These are phyloP conservation scores for Leuciscus waleckii DNA, from an alignment of 2,797 vertebrate genomes.

Conservation along the genomic window DNA sequence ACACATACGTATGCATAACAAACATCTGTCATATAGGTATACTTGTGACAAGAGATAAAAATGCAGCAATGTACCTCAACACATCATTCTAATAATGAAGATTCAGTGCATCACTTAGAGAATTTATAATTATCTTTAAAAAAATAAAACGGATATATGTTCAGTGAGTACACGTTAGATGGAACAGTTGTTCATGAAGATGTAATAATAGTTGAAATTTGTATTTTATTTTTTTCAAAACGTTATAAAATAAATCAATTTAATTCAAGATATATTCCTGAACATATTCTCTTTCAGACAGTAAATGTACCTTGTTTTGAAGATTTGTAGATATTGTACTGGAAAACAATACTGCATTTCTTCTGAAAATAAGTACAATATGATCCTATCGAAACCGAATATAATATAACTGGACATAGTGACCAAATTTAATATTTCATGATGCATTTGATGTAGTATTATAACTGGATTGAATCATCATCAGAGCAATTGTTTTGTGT, in stretches of 20 bases:
- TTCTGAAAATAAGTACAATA: neutral
- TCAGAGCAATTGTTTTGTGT: neutral
- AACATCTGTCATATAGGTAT: neutral
- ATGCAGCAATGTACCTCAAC: neutral
- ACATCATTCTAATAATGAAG: neutral
- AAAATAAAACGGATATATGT: neutral
- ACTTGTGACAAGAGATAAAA: neutral
- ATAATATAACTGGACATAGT: neutral
- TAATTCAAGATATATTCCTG: too few relatives aligned
- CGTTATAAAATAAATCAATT: neutral
- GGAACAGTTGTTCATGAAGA: neutral
- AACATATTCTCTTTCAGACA: neutral
- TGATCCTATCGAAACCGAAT: neutral
- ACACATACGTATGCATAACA: neutral
- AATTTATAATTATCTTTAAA: neutral
- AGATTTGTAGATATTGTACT: neutral
- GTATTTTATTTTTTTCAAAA: too few relatives aligned
- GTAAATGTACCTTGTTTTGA: neutral
- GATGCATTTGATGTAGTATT: neutral
- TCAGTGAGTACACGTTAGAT: neutral
- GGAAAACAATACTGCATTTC: neutral
- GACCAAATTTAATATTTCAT: neutral
- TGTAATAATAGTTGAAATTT: neutral
- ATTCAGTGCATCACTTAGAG: neutral
- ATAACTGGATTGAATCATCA: neutral